Percentiles rank a stretch among this genome's conserved stretches.
These are phyloP conservation scores for Iphiclides podalirius DNA, from an alignment of 2,888 invertebrate genomes.

Conservation along the genomic window DNA sequence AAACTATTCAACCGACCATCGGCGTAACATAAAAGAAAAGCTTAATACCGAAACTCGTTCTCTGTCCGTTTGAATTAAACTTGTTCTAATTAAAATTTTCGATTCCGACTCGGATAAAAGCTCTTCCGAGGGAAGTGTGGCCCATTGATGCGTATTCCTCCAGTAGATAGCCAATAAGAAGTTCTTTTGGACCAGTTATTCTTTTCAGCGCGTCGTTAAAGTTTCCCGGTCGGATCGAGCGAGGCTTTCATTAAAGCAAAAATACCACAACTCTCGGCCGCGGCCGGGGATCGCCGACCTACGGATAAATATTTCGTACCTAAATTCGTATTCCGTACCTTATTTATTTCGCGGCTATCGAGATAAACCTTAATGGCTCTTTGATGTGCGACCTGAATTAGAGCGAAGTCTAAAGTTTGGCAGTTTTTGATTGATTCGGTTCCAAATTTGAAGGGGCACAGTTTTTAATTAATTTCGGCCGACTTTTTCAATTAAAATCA, in stretches of 20 bases:
- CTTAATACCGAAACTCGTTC: no score
- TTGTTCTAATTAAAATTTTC: background rate
- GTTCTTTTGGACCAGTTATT: slow-evolving; percentile 46
- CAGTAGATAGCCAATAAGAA: slow-evolving; percentile 41
- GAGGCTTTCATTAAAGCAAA: slow-evolving; percentile 71
- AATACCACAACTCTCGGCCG: slow-evolving; percentile 61
- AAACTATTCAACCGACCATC: no score
- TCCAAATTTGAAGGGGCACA: slow-evolving; percentile 42
- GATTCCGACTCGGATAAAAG: background rate
- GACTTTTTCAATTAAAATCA: slow-evolving; percentile 11
- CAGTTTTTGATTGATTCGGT: slow-evolving; percentile 70
- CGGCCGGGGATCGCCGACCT: slow-evolving; percentile 51
- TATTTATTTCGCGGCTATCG: slow-evolving; percentile 73
- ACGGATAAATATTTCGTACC: slow-evolving; percentile 65
- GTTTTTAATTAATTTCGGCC: slow-evolving; percentile 11
- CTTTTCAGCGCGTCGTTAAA: slow-evolving; percentile 56
- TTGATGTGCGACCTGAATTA: slow-evolving; percentile 68
- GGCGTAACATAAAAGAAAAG: no score
- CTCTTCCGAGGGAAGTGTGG: slow-evolving; percentile 4
- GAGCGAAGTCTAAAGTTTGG: slow-evolving; percentile 63
- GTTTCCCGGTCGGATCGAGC: slow-evolving; percentile 58
- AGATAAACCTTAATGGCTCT: slow-evolving; percentile 75
- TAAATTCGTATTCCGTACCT: no score
- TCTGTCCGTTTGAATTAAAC: no score
- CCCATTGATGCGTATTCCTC: slow-evolving; percentile 21